Evolutionary conservation across 2,113 vertebrate species (phyloP), one percentile per base, ranked within the genome.

Genomic region (Platichthys stellatus): DNA sequence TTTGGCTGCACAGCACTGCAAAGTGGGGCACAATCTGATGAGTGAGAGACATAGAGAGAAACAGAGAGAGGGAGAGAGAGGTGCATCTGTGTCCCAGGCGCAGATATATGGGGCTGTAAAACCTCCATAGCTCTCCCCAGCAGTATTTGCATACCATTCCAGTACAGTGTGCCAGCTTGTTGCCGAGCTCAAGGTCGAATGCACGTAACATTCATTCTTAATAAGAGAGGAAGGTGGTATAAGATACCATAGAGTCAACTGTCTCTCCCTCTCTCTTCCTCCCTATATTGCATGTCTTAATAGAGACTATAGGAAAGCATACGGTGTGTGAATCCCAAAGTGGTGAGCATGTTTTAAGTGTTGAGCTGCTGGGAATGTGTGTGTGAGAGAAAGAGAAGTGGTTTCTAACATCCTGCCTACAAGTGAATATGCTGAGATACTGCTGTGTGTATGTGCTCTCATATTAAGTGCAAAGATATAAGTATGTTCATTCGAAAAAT

Each of bases 171-270:
- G 76, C 86, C 65, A 69, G 79, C 76, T 74, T 79, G 63, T 69
- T 85, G 72, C 81, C 63, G 64, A 72, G 63, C 85, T 91, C 89
- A 94, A 94, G 91, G 93, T 91, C 89, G 91, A 84, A 88, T 49
- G 61, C 86, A 78, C 73, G 78, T 71, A 85, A 89, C 67, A 82
- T 82, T 53, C 53, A 66, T 85, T 73, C 70, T 82, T 90, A 57
- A 4, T 57, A 57, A 13, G 54, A 57, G 21, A 65, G 53, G 74
- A 62, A 64, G 74, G 51, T 45, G 40, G 35, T 61, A 58, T 69
- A 60, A 43, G 68, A 72, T 59, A 53, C 78, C 17, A n/a, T 38
- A 65, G 56, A 45, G 47, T 56, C 54, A 58, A 67, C 81, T 61
- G 74, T 63, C 69, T 75, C 69, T 53, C 43, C 35, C 57, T 65